Base-by-base conservation (phyloP, 2,797 vertebrate species). In the Sylvilagus floridanus region DNA sequence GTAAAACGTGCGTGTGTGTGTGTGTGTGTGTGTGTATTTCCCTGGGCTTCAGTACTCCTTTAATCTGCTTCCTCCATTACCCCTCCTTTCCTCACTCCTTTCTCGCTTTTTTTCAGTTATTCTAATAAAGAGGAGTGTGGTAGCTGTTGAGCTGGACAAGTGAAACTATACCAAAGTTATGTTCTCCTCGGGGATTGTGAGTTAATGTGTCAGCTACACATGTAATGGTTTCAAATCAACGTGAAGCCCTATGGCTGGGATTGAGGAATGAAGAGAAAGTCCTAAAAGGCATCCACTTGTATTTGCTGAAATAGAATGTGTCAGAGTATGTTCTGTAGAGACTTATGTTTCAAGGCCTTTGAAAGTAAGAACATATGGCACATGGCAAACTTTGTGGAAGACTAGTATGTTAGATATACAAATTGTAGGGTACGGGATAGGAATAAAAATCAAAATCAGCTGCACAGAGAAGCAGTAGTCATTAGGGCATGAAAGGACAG, bases 181-280 rank as follows among this genome's bases (percentile, higher is more conserved):
- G 42, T 63, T 69, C 7, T 65, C 89, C 78, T 60, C 12, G 30
- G 62, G 71, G 35, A 8, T 5, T 91, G 77, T 88, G 84, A 88
- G 68, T 37, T 81, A 42, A 57, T 10, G 2, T 73, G 50, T 72
- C 79, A 93, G 30, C 26, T 37, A 21, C 32, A 30, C 68, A 54
- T 35, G 32, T 19, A 76, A 47, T 65, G 63, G 16, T 26, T 90
- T 92, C 57, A 79, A 78, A 54, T 94, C 12, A 96, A 71, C 35
- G 93, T 60, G 65, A 79, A 84, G 22, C 12, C 12, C 14, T 50
- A 76, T 65, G 73, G 88, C 37, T 63, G 19, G 54, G 5, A 19
- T 24, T 63, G 68, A 66, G 57, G 26, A 85, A 77, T 26, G 30
- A 26, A 62, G 42, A 47, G 35, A 79, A 63, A 72, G 7, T 7